phyloP scores from a whole-genome alignment of 2,113 vertebrate genomes.

The Centrocercus urophasianus region DNA sequence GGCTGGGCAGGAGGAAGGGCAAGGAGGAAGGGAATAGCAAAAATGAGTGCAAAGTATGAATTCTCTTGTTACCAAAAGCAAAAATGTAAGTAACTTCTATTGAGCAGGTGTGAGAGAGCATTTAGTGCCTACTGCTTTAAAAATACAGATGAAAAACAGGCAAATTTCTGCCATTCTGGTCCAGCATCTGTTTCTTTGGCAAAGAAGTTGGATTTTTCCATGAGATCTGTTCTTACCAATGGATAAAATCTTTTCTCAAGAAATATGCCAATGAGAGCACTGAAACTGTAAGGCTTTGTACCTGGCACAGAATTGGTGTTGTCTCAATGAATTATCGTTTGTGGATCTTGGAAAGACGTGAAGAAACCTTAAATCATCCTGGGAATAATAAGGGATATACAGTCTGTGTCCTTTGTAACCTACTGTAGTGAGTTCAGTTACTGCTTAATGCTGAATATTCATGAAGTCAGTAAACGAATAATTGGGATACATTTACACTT shows the following conservation, averaged over 20 bases:
- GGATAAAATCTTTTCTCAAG: background rate
- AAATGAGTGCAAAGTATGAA: background rate
- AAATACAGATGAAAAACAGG: background rate
- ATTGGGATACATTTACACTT: slow-evolving; percentile 65
- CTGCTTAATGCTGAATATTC: slow-evolving; percentile 55
- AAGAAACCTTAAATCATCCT: background rate
- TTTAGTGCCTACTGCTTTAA: background rate
- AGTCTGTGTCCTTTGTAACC: slow-evolving; percentile 39
- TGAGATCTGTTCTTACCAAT: background rate
- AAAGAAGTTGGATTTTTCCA: background rate
- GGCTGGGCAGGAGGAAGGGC: background rate
- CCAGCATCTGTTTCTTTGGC: background rate
- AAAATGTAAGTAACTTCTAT: background rate
- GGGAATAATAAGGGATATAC: background rate
- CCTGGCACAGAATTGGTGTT: background rate
- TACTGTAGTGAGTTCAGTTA: slow-evolving; percentile 8
- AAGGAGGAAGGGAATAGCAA: background rate
- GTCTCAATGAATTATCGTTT: background rate
- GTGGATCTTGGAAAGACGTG: background rate
- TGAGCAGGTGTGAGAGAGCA: background rate
- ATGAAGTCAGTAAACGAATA: slow-evolving; percentile 71
- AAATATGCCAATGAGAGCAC: background rate
- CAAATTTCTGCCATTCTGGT: background rate
- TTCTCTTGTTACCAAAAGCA: background rate
- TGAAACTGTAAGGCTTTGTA: background rate